Evolutionary conservation across 92 coral and sea anemone species (phyloP).

Genomic region (Desmophyllum pertusum): DNA sequence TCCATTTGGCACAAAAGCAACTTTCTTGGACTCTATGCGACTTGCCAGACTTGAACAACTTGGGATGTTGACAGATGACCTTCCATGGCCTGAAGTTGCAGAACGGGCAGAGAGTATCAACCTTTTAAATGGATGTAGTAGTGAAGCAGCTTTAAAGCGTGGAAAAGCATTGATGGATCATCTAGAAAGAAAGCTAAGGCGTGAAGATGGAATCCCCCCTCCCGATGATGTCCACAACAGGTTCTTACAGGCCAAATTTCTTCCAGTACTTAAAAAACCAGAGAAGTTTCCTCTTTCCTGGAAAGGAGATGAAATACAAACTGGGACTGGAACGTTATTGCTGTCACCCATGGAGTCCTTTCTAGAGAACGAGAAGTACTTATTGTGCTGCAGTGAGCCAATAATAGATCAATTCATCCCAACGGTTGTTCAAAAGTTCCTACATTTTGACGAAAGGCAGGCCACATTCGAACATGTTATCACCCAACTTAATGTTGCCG

Average conservation of each 20-base stretch:
- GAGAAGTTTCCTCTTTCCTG: too few relatives aligned
- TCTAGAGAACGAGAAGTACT: too few relatives aligned
- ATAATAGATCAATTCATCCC: slow-evolving; percentile 35
- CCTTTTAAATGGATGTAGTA: not conserved
- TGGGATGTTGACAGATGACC: slow-evolving; percentile 76
- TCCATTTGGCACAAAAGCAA: slow-evolving; percentile 69
- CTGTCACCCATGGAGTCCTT: too few relatives aligned
- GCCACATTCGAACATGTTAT: slow-evolving; percentile 16
- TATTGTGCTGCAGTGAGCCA: slow-evolving; percentile 71
- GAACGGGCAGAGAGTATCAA: slow-evolving; percentile 73
- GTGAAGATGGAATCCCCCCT: not conserved
- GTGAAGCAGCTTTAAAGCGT: slow-evolving; percentile 9
- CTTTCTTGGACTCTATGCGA: slow-evolving; percentile 18
- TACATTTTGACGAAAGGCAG: slow-evolving; percentile 25
- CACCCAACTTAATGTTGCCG: slow-evolving; percentile 40
- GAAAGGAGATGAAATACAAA: too few relatives aligned
- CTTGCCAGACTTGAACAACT: slow-evolving; percentile 54
- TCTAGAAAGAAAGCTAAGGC: not conserved
- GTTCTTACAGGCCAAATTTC: slow-evolving; percentile 33
- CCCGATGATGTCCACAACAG: slow-evolving; percentile 9
- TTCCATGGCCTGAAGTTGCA: slow-evolving; percentile 67
- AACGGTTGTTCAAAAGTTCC: not conserved
- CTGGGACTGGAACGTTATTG: too few relatives aligned
- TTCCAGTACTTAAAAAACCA: slow-evolving; percentile 67
- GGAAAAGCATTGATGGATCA: not conserved